Base-by-base conservation (phyloP, 1,140 invertebrate genomes). In the Psilanteris sp. region DNA sequence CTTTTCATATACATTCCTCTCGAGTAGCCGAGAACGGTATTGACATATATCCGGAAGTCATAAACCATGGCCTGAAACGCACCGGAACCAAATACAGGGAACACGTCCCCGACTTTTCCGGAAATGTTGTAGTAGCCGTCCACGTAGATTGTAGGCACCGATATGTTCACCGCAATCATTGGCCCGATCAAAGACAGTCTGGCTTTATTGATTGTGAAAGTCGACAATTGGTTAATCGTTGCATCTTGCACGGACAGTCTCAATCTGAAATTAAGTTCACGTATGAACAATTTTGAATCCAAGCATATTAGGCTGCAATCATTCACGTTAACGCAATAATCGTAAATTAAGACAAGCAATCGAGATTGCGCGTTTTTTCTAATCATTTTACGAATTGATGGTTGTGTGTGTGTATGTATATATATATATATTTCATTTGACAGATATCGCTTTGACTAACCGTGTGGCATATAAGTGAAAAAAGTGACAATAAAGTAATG, bases 1-100 rank as follows among this genome's bases (percentile, higher is more conserved):
- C 68, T 85, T 48, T 86, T 87, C 79, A 87, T 68, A 27, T 88
- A 88, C 79, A 87, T 79, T 43, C 85, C 84, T 20, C 82, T 59
- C 0, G 78, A 83, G 15, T 83, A 88, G 0, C 86, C 86, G 0
- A 88, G 39, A 0, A 86, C 76, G 2, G 81, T 85, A 50, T 81
- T 81, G n/a, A 86, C 80, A 44, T 83, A 85, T 27, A 83, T 41
- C 5, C 77, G 76, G 41, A 85, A 84, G 32, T 81, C 81, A 16
- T 80, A 79, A 8, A 85, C 46, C 20, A 77, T 52, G 2, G 79
- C 77, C 3, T 76, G 37, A 57, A 87, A 85, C 4, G 79, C 72
- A 0, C 86, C 86, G 10, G 66, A 59, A 4, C 85, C 83, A 15
- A 59, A 67, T 10, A 87, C 32, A 0, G 59, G 41, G 29, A 83